A percentile compares a stretch with the other conserved stretches of the same genome.
Evolutionary conservation across 2,113 vertebrate species (phyloP).

Genomic region (Chascanopsetta lugubris): DNA sequence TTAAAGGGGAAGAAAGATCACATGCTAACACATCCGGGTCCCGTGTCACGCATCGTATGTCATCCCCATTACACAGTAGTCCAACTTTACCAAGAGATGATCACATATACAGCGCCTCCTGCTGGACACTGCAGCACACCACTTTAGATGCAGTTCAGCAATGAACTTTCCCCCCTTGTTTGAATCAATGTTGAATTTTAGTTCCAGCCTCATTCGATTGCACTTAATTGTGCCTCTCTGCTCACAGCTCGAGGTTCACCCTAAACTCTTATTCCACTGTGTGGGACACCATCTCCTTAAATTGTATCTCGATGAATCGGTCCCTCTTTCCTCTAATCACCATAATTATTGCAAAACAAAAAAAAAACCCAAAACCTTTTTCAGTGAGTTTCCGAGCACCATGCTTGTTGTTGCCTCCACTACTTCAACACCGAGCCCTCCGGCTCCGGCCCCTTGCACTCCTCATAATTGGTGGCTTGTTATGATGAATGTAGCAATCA

Average conservation of each 20-base stretch:
- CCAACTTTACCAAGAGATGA: too few species aligned
- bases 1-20: too few species aligned
- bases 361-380: neutral
- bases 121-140: too few species aligned
- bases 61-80: too few species aligned
- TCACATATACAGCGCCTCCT: too few species aligned
- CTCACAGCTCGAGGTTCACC: neutral
- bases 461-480: conserved; percentile 15
- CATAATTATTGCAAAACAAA: neutral
- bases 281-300: neutral
- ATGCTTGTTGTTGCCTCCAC: neutral
- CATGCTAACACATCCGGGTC: too few species aligned
- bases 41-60: too few species aligned
- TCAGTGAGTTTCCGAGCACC: conserved; percentile 1
- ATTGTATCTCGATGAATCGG: neutral
- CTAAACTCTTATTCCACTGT: neutral
- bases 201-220: too few species aligned
- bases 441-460: conserved; percentile 15
- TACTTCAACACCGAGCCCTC: conserved; percentile 10
- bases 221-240: neutral
- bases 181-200: too few species aligned
- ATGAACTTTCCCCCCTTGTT: too few species aligned
- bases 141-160: too few species aligned
- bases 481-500: conserved; percentile 32
- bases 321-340: neutral